Base-by-base conservation (phyloP, 2,888 invertebrate species). In the Hirtodrosophila cameraria region DNA sequence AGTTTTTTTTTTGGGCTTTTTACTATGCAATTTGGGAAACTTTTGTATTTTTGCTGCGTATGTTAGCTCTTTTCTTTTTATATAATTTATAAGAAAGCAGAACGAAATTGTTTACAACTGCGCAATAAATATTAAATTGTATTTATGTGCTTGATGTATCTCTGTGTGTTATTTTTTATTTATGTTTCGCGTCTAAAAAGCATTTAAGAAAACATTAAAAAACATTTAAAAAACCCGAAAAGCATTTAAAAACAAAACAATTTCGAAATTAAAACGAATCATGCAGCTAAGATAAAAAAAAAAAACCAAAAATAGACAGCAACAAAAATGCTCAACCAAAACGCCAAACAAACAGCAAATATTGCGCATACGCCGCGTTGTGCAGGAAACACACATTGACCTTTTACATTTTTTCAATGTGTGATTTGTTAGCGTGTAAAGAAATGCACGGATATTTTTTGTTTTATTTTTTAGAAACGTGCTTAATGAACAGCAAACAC, bases 331-430 rank as follows among this genome's bases (percentile, higher is more conserved):
- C 30, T 38, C 46, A 11, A 27, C n/a, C n/a, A n/a, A 31, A 53
- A 48, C 18, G 18, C 18, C 18, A 27, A 23, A 25, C 8, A 31
- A 30, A 33, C 11, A 52, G 50, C 11, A 11, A 54, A 42, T 45
- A 49, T 77, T 72, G 50, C 75, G 61, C 59, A 76, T 79, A 68
- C 75, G 75, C 75, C 68, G 35, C 55, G 41, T 67, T 57, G 39
- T 55, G 54, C 64, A 53, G 45, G 28, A 27, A 53, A 36, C 38
- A 63, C n/a, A 20, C 25, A 20, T 6, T 27, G 13, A 41, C 18
- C 27, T 54, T 30, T 15, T 12, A 12, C 9, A 18, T 20, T 54
- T 30, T 15, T 12, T 16, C 9, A 25, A 16, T 38, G 25, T 9
- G 2, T 16, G 45, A n/a, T 31, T 11, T 28, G 30, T 25, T 33